Conservation (phyloP, 2,113 vertebrate genomes). For the Tenrec ecaudatus region DNA sequence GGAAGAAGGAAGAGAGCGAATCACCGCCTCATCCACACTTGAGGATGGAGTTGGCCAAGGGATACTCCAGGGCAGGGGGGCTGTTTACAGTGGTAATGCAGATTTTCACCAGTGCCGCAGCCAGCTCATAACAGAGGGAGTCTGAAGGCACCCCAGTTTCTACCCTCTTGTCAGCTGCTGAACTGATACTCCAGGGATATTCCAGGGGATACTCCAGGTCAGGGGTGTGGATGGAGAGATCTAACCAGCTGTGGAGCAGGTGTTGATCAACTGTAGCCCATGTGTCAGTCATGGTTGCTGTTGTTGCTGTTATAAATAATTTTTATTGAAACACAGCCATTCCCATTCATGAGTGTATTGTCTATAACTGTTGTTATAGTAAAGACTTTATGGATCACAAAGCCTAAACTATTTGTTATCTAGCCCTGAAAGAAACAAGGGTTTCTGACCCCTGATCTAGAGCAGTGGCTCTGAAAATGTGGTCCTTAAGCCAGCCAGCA, state of each 20-base stretch:
- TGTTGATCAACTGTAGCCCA: not conserved
- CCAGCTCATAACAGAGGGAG: not conserved
- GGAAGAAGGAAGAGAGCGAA: not conserved
- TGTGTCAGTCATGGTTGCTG: not conserved
- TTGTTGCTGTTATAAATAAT: not conserved
- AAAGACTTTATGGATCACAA: no score
- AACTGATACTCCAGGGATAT: not conserved
- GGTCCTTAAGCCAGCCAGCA: no score
- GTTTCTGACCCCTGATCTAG: no score
- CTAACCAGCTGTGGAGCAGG: not conserved
- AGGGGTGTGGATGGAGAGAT: not conserved
- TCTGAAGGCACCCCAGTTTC: not conserved
- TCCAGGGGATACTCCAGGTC: not conserved
- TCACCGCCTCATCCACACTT: rapidly evolving
- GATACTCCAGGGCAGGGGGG: not conserved
- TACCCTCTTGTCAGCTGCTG: not conserved
- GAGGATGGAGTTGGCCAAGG: not conserved
- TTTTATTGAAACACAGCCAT: not conserved
- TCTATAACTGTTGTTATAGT: no score
- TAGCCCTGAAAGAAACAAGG: no score
- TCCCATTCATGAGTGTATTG: no score
- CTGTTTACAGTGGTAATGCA: not conserved
- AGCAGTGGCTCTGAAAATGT: no score
- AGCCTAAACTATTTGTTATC: no score
- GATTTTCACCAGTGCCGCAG: not conserved